Evolutionary conservation across 2,113 vertebrate species (phyloP).

Genomic region (Maccullochella peelii): DNA sequence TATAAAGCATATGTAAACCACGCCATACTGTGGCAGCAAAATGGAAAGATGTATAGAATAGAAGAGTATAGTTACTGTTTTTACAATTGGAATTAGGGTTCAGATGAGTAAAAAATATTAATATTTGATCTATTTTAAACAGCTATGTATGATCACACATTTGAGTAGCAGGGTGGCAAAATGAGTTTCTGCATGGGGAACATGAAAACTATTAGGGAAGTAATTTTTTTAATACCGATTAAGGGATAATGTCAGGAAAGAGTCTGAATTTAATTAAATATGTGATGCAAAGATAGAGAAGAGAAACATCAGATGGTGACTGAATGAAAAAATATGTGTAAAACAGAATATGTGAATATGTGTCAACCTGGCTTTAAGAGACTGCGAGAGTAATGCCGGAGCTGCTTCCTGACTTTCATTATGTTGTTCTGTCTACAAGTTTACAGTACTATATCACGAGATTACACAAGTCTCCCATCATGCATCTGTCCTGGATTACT

Average conservation of each 20-base stretch:
- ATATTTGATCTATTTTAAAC: not conserved
- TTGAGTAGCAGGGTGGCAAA: not conserved
- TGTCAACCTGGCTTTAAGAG: not conserved
- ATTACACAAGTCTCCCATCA: not conserved
- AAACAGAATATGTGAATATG: not conserved
- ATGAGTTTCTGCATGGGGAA: not conserved
- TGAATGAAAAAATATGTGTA: not conserved
- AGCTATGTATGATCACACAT: not conserved
- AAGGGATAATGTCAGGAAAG: not conserved
- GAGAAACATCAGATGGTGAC: not conserved
- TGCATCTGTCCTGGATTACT: not conserved
- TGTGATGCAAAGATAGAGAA: not conserved
- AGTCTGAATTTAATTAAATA: not conserved
- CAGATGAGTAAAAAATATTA: not conserved
- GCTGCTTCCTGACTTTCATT: conserved; percentile 22
- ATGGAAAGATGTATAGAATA: not conserved
- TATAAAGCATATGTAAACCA: not conserved
- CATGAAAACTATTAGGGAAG: not conserved
- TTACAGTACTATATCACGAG: not conserved
- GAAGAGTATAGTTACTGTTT: too few relatives aligned
- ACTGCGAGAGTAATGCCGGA: not conserved
- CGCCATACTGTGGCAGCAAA: not conserved
- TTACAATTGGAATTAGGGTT: not conserved
- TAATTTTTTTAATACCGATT: not conserved
- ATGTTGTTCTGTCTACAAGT: not conserved